Conservation (phyloP, 2,888 invertebrate genomes). For the Hoplodrina ambigua region DNA sequence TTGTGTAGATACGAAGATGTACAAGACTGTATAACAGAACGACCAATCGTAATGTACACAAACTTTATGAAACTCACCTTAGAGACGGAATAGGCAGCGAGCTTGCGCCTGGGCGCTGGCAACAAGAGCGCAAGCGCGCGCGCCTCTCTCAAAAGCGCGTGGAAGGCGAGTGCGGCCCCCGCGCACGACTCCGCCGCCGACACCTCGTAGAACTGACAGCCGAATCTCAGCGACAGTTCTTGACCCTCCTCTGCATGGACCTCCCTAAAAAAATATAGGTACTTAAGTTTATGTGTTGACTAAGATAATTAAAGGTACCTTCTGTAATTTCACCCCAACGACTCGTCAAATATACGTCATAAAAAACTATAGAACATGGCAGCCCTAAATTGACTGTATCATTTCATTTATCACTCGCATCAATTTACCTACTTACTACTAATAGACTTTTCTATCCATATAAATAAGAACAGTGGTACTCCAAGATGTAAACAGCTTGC, state of each 20-base stretch:
- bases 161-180: conserved; percentile 95
- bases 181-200: conserved; percentile 96
- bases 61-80: conserved; percentile 86
- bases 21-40: too few relatives aligned
- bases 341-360: not conserved
- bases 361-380: not conserved
- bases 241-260: conserved; percentile 95
- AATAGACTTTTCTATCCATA: too few relatives aligned
- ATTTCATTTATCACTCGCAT: not conserved
- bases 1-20: too few relatives aligned
- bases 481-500: too few relatives aligned
- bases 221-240: conserved; percentile 93
- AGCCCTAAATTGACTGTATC: not conserved
- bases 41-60: too few relatives aligned
- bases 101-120: conserved; percentile 92
- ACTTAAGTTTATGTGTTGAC: not conserved
- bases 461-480: not conserved
- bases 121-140: conserved; percentile 93
- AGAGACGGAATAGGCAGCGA: conserved; percentile 94
- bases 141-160: conserved; percentile 94
- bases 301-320: not conserved
- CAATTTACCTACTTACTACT: not conserved
- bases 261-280: conserved; percentile 87
- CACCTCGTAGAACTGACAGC: conserved; percentile 96
- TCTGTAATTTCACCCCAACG: not conserved